Evolutionary conservation across 2,888 invertebrate species (phyloP), one percentile per base, ranked within the genome.

Genomic region (Amphipoea oculea): DNA sequence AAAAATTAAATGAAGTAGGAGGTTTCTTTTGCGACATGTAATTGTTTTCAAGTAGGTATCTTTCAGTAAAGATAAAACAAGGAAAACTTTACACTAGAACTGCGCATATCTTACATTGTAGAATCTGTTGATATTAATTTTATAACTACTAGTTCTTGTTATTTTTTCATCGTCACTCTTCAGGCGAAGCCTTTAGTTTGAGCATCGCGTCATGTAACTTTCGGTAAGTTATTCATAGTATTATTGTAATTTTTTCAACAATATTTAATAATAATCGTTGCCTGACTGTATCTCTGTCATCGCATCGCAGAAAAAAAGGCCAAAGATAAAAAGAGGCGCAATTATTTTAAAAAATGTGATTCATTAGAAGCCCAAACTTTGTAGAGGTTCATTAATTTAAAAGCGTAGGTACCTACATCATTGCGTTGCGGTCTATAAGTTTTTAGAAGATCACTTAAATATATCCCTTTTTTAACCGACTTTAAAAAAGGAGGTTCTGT

Each of bases 81-180:
- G n/a, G 54, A 60, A 71, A 73, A 79, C 60, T 60, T 2, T 60
- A 6, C 17, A 29, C 4, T 14, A 40, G 9, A 67, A 74, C 66
- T 67, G 70, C 70, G 36, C 42, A 71, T 71, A 12, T 65, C 0
- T 69, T 69, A 60, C 45, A 48, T n/a, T 71, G 81, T 67, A 57
- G 9, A 45, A 48, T 14, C 60, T 63, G 60, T 68, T 29, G 5
- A 29, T 65, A 65, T 40, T 7, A 9, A 45, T 80, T 67, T 65
- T 45, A 72, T 36, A 40, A 36, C 69, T 42, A 23, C 48, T 23
- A 17, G 12, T n/a, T 75, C 42, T 72, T 68, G 67, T 54, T 1
- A 17, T 14, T 67, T 40, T 77, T 70, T 48, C 40, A 62, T 20
- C 9, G 23, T 76, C 60, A 75, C 1, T 62, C 42, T 36, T 67